Evolutionary conservation across 2,797 vertebrate genomes (phyloP), one percentile per base, ranked within the genome.

Genomic region (Eurystomus glaucurus): DNA sequence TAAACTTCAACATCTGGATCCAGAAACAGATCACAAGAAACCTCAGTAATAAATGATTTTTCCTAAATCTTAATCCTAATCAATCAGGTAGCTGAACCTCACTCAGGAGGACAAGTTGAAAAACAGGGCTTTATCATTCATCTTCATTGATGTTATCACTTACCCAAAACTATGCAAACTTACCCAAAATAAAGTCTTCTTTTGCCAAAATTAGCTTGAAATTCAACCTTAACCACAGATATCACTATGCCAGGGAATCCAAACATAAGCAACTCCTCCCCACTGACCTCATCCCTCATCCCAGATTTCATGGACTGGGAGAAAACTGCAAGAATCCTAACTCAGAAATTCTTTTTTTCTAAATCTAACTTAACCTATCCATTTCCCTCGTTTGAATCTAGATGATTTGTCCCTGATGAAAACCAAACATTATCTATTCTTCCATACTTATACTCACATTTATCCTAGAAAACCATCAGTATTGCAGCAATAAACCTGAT

Each of bases 391-490:
- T 23, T 11, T 66, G 78, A 79, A 69, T 51, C 54, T 17, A 76
- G 64, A 23, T 45, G 58, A 89, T 62, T 58, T 69, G 23, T 35
- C 58, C 70, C 33, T 28, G 46, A 35, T 62, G 85, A 60, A 93
- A 91, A 72, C 10, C 70, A 79, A 76, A 83, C 21, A 26, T 74
- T 62, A 70, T 31, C 62, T 79, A 1, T 60, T 90, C 22, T 85
- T 68, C 29, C 39, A 17, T 10, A 50, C 28, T 25, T 21, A 37
- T 7, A 60, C 25, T 52, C 78, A 26, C 17, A 54, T 89, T 82
- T 82, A 74, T 66, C 55, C 93, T 13, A 45, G 78, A 66, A 95
- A 93, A 87, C 16, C 87, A 82, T 31, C 62, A 70, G 74, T 33
- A 21, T 41, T 60, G 57, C 46, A 50, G 48, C 80, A 88, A 69